Evolutionary conservation across 1,140 invertebrate species (phyloP).

Genomic region (Procambarus virginalis): DNA sequence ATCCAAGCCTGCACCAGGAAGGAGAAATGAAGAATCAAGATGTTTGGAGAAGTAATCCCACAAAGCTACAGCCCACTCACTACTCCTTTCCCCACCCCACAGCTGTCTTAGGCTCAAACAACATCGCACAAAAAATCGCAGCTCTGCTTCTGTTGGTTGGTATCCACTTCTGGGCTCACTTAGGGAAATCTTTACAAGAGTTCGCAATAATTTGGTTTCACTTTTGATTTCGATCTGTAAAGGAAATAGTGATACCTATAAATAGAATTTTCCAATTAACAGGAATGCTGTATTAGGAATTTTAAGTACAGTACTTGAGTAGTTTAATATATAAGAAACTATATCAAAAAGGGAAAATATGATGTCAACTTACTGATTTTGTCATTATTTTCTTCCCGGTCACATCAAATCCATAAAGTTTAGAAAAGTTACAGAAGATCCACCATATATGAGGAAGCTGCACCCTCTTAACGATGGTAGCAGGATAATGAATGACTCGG

Average conservation of each 20-base stretch:
- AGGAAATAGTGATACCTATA: background rate
- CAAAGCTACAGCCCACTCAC: constrained; percentile 62
- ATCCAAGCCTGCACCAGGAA: constrained; percentile 58
- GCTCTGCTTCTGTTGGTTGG: constrained; percentile 60
- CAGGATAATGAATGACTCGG: constrained; percentile 19
- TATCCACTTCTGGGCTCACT: constrained; percentile 23
- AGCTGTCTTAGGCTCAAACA: constrained; percentile 51
- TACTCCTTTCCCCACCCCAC: constrained; percentile 59
- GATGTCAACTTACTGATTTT: constrained; percentile 17
- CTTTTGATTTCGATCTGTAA: constrained; percentile 58
- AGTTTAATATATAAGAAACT: background rate
- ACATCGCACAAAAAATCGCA: constrained; percentile 63
- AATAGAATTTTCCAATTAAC: background rate
- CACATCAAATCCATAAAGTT: constrained; percentile 54
- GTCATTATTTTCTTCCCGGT: constrained; percentile 22
- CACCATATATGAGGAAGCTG: constrained; percentile 70
- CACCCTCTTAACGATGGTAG: constrained; percentile 58
- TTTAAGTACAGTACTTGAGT: background rate
- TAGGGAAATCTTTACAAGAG: constrained; percentile 57
- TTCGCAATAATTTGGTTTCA: constrained; percentile 56
- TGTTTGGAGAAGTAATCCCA: constrained; percentile 70
- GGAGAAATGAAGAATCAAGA: constrained; percentile 66
- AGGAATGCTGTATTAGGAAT: no score
- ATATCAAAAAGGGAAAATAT: background rate
- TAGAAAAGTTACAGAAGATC: constrained; percentile 56